Evolutionary conservation across 2,797 vertebrate genomes (phyloP).

Genomic region (Graptemys geographica): DNA sequence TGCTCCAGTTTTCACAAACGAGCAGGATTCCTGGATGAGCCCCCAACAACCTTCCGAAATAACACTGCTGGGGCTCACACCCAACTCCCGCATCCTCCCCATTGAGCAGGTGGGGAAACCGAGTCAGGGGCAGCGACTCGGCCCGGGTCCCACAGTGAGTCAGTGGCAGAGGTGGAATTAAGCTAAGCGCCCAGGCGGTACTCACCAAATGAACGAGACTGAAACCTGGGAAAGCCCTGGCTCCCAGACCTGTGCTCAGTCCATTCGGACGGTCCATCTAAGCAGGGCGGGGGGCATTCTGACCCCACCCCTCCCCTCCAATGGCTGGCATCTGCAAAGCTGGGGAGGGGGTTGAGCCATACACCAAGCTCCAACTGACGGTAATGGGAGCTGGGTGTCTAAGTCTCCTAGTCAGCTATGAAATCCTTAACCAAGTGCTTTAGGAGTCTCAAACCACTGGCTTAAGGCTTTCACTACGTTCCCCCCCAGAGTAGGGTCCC

Average conservation of each 20-base stretch:
- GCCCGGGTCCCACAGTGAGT: too few relatives aligned
- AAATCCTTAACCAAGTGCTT: not conserved
- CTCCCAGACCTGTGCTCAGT: not conserved
- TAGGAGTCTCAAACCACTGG: not conserved
- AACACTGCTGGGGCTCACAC: not conserved
- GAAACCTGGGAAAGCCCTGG: not conserved
- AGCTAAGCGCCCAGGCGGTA: accelerated
- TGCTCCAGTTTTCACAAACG: too few relatives aligned
- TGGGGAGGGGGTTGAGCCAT: not conserved
- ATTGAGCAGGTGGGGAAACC: not conserved
- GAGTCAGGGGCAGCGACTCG: not conserved
- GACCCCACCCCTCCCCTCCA: not conserved
- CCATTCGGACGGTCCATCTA: not conserved
- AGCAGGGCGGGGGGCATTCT: not conserved
- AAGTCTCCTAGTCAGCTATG: not conserved
- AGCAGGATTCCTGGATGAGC: not conserved
- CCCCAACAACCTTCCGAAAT: not conserved
- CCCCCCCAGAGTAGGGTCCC: not conserved
- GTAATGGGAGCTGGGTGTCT: not conserved
- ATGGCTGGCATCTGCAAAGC: too few relatives aligned
- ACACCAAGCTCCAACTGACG: not conserved
- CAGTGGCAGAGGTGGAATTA: not conserved
- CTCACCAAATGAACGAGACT: not conserved
- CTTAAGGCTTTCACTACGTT: not conserved
- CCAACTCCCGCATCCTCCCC: not conserved